phyloP scores from a whole-genome alignment of 2,113 vertebrate species.

The Channa argus region DNA sequence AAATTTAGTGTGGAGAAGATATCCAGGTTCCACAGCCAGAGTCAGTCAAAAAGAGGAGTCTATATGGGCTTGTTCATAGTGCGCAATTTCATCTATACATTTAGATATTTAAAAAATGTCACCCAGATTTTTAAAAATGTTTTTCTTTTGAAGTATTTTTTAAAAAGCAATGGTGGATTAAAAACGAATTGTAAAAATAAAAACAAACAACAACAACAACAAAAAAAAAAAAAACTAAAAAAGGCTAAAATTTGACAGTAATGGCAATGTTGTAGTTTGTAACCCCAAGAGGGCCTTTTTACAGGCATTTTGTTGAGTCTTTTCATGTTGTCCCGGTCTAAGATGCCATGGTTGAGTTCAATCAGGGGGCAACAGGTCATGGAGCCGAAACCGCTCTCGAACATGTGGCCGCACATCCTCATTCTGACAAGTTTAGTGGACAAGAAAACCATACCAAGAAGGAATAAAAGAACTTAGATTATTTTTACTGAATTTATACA shows the following conservation, averaged over 20 bases:
- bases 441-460: neutral
- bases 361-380: conserved; percentile 96
- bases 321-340: conserved; percentile 53
- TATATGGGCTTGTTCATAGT: conserved; percentile 86
- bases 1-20: conserved; percentile 43
- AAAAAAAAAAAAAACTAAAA: conserved; percentile 64
- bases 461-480: neutral
- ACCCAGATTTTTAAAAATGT: conserved; percentile 67
- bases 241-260: conserved; percentile 90
- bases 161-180: conserved; percentile 86
- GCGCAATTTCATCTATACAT: conserved; percentile 50
- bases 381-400: conserved; percentile 97
- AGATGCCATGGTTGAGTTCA: conserved; percentile 75
- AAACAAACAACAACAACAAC: conserved; percentile 55
- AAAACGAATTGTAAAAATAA: conserved; percentile 22
- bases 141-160: conserved; percentile 47
- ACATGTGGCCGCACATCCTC: conserved; percentile 98
- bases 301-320: conserved; percentile 67
- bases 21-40: conserved; percentile 59
- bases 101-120: conserved; percentile 65
- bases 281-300: conserved; percentile 89
- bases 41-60: conserved; percentile 70
- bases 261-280: conserved; percentile 93
- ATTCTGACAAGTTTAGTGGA: conserved; percentile 83
- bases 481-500: neutral